These are phyloP conservation scores for Prionailurus bengalensis DNA, from an alignment of 2,113 vertebrate genomes.

Conservation along the genomic window DNA sequence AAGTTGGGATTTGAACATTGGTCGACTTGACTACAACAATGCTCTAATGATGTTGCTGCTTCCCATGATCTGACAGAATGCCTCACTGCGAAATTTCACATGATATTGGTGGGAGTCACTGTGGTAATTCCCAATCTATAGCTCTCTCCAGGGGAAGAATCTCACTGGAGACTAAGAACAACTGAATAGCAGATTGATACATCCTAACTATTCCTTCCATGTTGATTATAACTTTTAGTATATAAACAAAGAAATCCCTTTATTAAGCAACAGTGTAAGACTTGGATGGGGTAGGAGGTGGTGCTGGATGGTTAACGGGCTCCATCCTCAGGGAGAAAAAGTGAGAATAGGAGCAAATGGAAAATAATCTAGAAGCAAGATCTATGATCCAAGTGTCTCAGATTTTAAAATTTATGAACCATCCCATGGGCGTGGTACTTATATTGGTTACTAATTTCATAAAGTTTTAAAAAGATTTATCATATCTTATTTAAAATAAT, in stretches of 20 bases:
- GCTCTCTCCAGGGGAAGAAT: not conserved
- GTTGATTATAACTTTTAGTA: not conserved
- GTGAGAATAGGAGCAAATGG: not conserved
- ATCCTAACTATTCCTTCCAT: not conserved
- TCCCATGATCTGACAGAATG: not conserved
- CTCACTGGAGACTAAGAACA: not conserved
- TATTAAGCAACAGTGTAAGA: not conserved
- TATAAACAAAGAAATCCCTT: not conserved
- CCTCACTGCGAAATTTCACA: not conserved
- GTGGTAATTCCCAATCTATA: not conserved
- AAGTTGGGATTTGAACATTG: not conserved
- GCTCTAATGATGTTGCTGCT: not conserved
- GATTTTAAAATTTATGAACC: not conserved
- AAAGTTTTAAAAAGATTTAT: not conserved
- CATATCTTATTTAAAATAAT: not conserved
- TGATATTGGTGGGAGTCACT: not conserved
- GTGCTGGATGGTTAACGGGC: not conserved
- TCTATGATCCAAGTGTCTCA: not conserved
- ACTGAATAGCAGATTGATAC: not conserved
- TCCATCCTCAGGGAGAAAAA: not conserved
- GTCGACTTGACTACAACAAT: not conserved
- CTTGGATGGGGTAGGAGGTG: not conserved
- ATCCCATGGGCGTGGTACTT: not conserved
- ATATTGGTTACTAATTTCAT: not conserved
- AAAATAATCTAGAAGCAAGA: not conserved